Base-by-base conservation (phyloP, 1,140 invertebrate genomes). In the Drosophila athabasca region DNA sequence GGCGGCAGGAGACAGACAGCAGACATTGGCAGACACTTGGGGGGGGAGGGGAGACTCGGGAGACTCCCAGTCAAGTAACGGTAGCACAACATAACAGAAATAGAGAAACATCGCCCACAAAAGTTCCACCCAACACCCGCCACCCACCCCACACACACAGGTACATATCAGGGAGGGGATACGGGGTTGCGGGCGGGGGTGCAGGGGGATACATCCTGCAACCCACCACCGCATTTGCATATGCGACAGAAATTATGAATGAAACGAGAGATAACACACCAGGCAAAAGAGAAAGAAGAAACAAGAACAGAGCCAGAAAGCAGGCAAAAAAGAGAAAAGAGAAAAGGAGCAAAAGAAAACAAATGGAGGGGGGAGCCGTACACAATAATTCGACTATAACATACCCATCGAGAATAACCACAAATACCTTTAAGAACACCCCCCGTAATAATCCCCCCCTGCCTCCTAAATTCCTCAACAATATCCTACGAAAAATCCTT, bases 241-340 rank as follows among this genome's bases (percentile, higher is more conserved):
- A 77, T 85, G 77, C 73, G 68, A 49, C 74, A 78, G 53, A 85
- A 85, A 71, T 87, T 87, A 85, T 85, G 81, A 85, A 85, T 87
- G 82, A 85, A 85, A 83, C 68, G 67, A 71, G 69, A 65, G 81
- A 77, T 74, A 65, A 82, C 74, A n/a, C 70, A 39, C 4, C 35
- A 13, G 11, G 67, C 65, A 60, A 49, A 19, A 57, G 64, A 64
- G 46, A 60, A 44, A 17, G 43, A 22, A 52, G 13, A 57, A 19
- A 19, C 1, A 19, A 19, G 17, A 19, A 19, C 17, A 15, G 9
- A 41, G 35, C 11, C 13, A 39, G 11, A 39, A 39, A 39, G 35
- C 35, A 5, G 35, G 35, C 35, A 39, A 39, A 39, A 39, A 26
- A 26, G 24, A 5, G 24, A 26, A 0, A 13, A 31, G 17, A 17